These are phyloP conservation scores for Pangasius sanitwongsei DNA, from an alignment of 2,797 vertebrate genomes.

Conservation along the genomic window DNA sequence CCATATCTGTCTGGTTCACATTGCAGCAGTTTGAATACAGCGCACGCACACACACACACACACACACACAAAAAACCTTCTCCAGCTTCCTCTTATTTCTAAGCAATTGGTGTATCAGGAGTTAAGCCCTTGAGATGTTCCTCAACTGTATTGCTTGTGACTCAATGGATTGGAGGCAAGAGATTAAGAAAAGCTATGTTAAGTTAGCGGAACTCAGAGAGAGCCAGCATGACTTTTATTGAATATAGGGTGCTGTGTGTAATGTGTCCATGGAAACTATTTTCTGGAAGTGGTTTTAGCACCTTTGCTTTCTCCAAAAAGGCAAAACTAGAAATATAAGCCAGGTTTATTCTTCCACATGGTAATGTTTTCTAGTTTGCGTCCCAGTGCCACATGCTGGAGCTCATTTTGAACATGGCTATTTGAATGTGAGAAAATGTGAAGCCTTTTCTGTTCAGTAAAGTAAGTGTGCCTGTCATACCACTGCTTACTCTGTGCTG, in stretches of 20 bases:
- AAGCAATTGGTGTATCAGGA: neutral
- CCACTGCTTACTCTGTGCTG: constrained; percentile 17
- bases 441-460: constrained; percentile 41
- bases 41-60: neutral
- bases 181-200: constrained; percentile 34
- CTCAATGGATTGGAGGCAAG: constrained; percentile 32
- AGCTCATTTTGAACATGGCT: constrained; percentile 1
- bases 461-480: constrained; percentile 14
- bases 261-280: constrained; percentile 3
- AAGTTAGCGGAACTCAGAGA: constrained; percentile 2
- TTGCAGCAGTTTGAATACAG: constrained; percentile 2
- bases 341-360: constrained; percentile 10
- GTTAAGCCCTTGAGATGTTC: constrained; percentile 3
- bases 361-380: constrained; percentile 2
- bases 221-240: neutral
- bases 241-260: neutral
- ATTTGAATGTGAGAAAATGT: constrained; percentile 11
- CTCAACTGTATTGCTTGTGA: constrained; percentile 16
- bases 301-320: constrained; percentile 23
- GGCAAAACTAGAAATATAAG: neutral
- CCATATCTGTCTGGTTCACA: constrained; percentile 28
- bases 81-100: neutral
- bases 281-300: constrained; percentile 23
- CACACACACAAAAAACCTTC: neutral
- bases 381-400: constrained; percentile 13